Evolutionary conservation across 2,888 invertebrate genomes (phyloP).

Genomic region (Podotricha telesiphe): DNA sequence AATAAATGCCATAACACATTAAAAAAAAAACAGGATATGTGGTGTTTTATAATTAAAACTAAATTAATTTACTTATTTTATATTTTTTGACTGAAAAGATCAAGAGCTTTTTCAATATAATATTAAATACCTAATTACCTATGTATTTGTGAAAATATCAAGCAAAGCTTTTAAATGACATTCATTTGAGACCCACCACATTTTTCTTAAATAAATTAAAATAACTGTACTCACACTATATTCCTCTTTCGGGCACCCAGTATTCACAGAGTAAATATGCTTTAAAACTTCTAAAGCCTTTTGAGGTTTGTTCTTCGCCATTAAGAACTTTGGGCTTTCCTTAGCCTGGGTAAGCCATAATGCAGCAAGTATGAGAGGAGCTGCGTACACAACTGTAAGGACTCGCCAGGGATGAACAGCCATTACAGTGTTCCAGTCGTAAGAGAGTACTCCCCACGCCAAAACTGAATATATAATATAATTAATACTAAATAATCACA

Average conservation of each 20-base stretch:
- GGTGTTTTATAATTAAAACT: too few relatives aligned
- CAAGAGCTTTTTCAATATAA: too few relatives aligned
- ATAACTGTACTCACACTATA: slow-evolving; percentile 59
- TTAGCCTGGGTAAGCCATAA: slow-evolving; percentile 72
- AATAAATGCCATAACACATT: too few relatives aligned
- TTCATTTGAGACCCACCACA: too few relatives aligned
- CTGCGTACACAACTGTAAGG: slow-evolving; percentile 85
- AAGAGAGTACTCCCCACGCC: slow-evolving; percentile 87
- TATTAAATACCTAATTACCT: too few relatives aligned
- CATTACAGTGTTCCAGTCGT: slow-evolving; percentile 62
- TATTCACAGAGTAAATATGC: slow-evolving; percentile 63
- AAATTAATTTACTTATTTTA: too few relatives aligned
- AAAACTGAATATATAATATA: slow-evolving; percentile 71
- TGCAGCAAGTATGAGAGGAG: slow-evolving; percentile 82
- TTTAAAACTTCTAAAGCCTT: slow-evolving; percentile 80
- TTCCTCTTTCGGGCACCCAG: slow-evolving; percentile 55
- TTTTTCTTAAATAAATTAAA: neutral
- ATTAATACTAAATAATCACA: neutral
- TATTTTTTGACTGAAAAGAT: too few relatives aligned
- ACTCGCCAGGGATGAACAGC: slow-evolving; percentile 88
- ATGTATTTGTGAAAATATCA: too few relatives aligned
- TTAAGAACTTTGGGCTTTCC: slow-evolving; percentile 91
- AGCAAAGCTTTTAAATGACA: too few relatives aligned
- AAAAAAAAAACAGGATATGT: too few relatives aligned
- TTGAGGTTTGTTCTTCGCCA: slow-evolving; percentile 83